These are phyloP conservation scores for Dynastes grantii DNA, from an alignment of 2,888 invertebrate species.

Conservation along the genomic window DNA sequence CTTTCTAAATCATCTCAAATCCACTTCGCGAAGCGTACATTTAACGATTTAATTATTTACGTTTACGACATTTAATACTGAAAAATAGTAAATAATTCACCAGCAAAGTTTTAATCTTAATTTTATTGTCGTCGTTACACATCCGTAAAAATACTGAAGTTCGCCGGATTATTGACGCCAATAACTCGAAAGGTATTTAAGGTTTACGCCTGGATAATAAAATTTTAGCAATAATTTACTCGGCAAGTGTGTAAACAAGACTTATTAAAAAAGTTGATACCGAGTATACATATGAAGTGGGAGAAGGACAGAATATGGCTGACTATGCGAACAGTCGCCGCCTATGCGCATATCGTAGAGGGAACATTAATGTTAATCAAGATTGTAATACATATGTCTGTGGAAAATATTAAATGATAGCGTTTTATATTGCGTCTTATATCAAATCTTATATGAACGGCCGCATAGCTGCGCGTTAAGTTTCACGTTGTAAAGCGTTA, in stretches of 20 bases:
- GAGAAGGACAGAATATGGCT: background rate
- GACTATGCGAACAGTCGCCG: background rate
- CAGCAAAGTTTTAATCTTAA: constrained; percentile 37
- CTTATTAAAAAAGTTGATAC: constrained; percentile 39
- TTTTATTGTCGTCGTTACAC: constrained; percentile 31
- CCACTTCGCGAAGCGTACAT: background rate
- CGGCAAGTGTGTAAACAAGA: constrained; percentile 21
- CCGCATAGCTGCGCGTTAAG: background rate
- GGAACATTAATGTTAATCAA: constrained; percentile 30
- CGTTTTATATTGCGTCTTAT: constrained; percentile 34
- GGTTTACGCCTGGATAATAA: constrained; percentile 39
- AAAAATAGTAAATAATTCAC: constrained; percentile 38
- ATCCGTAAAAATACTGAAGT: constrained; percentile 25
- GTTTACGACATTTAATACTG: constrained; percentile 33
- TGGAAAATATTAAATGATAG: constrained; percentile 24
- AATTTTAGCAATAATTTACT: constrained; percentile 45
- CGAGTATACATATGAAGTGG: background rate
- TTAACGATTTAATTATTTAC: constrained; percentile 33
- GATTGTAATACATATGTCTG: constrained; percentile 17
- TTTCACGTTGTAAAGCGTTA: background rate
- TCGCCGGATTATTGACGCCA: constrained; percentile 39
- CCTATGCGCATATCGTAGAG: background rate
- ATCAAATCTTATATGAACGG: background rate
- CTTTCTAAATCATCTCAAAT: background rate
- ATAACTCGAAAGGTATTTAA: constrained; percentile 38